phyloP scores from a whole-genome alignment of 1,140 invertebrate genomes.

The Temnothorax nylanderi region DNA sequence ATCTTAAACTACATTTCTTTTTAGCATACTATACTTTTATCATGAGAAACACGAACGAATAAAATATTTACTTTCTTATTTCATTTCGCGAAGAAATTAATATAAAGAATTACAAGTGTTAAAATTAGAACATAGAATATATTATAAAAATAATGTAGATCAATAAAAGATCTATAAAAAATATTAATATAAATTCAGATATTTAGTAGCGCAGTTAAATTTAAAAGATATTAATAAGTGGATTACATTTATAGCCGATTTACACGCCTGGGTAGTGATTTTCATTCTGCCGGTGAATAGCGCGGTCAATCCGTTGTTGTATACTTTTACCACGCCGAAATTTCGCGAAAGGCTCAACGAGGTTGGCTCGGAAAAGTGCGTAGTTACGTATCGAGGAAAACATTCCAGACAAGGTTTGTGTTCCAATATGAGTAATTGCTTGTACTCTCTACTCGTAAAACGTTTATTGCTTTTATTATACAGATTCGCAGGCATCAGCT shows the following conservation, averaged over 20 bases:
- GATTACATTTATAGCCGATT: slow-evolving; percentile 85
- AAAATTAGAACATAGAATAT: too few relatives aligned
- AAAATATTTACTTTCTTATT: background rate
- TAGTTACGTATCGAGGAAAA: slow-evolving; percentile 69
- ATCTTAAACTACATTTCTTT: background rate
- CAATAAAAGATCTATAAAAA: background rate
- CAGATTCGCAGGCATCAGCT: slow-evolving; percentile 74
- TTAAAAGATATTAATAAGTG: slow-evolving; percentile 1
- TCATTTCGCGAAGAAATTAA: background rate
- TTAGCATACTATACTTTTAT: background rate
- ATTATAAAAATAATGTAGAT: too few relatives aligned
- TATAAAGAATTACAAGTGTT: background rate
- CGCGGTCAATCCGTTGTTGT: slow-evolving; percentile 92
- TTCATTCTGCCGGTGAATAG: slow-evolving; percentile 93
- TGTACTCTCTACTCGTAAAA: background rate
- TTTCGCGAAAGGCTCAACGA: slow-evolving; percentile 86
- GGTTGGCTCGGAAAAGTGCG: slow-evolving; percentile 73
- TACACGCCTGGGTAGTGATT: slow-evolving; percentile 91
- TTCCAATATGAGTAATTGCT: background rate
- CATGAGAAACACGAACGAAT: background rate
- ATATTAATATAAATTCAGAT: background rate
- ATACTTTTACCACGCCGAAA: slow-evolving; percentile 92
- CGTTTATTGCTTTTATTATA: slow-evolving; percentile 29
- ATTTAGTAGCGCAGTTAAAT: background rate
- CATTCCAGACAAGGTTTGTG: slow-evolving; percentile 73